These are phyloP conservation scores for Cyanoderma ruficeps DNA, from an alignment of 2,113 vertebrate species.

Conservation along the genomic window DNA sequence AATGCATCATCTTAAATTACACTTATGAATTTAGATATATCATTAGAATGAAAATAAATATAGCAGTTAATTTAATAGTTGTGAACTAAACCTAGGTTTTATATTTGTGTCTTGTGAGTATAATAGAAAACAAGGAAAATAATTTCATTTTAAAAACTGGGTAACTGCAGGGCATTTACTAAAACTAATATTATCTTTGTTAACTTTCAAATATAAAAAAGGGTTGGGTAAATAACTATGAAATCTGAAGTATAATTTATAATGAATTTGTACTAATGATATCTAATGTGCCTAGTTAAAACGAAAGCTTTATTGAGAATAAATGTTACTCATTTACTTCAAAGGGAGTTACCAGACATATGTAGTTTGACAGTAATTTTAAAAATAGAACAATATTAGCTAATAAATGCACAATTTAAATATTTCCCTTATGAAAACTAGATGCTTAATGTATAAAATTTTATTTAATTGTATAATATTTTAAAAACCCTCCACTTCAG, in stretches of 20 bases:
- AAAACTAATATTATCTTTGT: slow-evolving; percentile 76
- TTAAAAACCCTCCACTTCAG: neutral
- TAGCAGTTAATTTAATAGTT: slow-evolving; percentile 51
- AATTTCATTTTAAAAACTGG: slow-evolving; percentile 59
- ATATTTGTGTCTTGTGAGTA: slow-evolving; percentile 56
- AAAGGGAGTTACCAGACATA: slow-evolving; percentile 69
- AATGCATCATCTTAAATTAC: slow-evolving; percentile 65
- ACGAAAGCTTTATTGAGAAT: slow-evolving; percentile 74
- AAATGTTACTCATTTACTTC: slow-evolving; percentile 78
- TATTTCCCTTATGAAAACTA: slow-evolving; percentile 50
- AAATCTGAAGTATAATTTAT: slow-evolving; percentile 75
- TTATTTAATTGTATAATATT: slow-evolving; percentile 1
- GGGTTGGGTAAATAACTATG: slow-evolving; percentile 71
- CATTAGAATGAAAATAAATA: slow-evolving; percentile 58
- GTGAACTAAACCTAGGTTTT: slow-evolving; percentile 46
- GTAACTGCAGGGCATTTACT: slow-evolving; percentile 67
- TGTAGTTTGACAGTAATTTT: slow-evolving; percentile 68
- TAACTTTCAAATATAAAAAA: slow-evolving; percentile 75
- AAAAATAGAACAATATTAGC: slow-evolving; percentile 68
- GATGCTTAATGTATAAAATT: neutral
- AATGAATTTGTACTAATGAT: slow-evolving; percentile 79
- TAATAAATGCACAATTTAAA: slow-evolving; percentile 62
- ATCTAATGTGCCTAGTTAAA: slow-evolving; percentile 73
- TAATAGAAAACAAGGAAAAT: slow-evolving; percentile 57
- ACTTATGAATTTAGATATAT: slow-evolving; percentile 56